Evolutionary conservation across 2,113 vertebrate genomes (phyloP).

Genomic region (Pithys albifrons): DNA sequence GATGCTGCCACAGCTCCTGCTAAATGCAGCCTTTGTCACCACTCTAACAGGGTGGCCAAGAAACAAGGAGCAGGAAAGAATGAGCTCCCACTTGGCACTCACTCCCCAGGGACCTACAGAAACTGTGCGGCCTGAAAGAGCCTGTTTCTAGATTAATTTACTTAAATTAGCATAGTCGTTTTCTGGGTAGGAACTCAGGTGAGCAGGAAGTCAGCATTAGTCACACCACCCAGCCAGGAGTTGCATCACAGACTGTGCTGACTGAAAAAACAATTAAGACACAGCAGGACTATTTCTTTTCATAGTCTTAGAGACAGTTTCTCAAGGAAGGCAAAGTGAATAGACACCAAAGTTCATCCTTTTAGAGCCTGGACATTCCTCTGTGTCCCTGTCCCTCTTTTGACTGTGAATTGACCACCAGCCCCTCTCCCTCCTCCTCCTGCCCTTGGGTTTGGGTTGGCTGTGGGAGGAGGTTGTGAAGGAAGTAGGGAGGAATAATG

Average conservation of each 20-base stretch:
- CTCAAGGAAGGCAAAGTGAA: background rate
- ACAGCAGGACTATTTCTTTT: background rate
- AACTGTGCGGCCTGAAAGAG: background rate
- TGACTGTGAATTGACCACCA: background rate
- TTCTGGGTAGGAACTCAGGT: background rate
- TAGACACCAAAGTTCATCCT: background rate
- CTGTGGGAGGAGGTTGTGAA: background rate
- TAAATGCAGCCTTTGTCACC: conserved; percentile 4
- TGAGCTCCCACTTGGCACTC: background rate
- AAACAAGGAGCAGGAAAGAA: background rate
- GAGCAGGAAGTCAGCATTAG: background rate
- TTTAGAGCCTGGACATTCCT: background rate
- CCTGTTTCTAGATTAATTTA: background rate
- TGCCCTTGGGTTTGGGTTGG: background rate
- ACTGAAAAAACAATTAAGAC: background rate
- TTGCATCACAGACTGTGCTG: background rate
- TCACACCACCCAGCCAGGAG: background rate
- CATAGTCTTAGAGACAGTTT: background rate
- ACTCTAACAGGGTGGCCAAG: background rate
- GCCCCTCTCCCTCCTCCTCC: background rate
- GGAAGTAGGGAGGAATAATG: background rate
- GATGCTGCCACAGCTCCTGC: background rate
- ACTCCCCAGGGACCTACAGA: background rate
- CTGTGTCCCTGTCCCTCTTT: background rate
- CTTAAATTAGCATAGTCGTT: background rate